A percentile compares a stretch with the other conserved stretches of the same genome.
These are phyloP conservation scores for Eurystomus glaucurus DNA, from an alignment of 2,797 vertebrate genomes.

Conservation along the genomic window DNA sequence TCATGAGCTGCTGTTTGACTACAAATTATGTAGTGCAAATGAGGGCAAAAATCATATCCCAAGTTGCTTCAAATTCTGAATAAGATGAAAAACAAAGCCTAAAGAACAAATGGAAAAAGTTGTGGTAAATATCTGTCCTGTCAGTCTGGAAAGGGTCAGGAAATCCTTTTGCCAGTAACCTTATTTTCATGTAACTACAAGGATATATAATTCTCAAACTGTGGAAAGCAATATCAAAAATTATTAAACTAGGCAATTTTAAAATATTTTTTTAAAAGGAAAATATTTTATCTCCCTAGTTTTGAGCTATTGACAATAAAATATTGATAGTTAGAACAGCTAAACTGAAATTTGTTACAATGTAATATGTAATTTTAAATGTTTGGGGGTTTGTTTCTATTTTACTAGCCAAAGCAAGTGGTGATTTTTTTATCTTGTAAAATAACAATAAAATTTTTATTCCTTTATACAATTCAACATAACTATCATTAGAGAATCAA, in stretches of 20 bases:
- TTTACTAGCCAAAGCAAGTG: neutral
- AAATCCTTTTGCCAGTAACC: neutral
- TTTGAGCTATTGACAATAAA: neutral
- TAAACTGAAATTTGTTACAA: neutral
- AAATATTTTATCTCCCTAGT: neutral
- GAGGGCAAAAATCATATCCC: neutral
- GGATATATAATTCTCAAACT: neutral
- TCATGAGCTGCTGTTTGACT: neutral
- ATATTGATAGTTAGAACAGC: neutral
- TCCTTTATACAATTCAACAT: neutral
- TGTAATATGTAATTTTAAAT: neutral
- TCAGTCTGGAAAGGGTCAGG: neutral
- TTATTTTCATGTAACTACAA: neutral
- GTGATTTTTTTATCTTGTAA: rapidly evolving
- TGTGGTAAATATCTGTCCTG: neutral
- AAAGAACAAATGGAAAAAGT: neutral
- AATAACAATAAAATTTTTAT: neutral
- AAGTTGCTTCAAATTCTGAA: neutral
- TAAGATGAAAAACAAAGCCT: neutral
- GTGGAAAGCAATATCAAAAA: neutral
- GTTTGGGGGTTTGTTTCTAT: neutral
- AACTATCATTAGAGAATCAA: neutral
- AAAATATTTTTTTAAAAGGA: too few species aligned
- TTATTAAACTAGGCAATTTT: neutral
- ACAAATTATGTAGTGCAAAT: neutral